Evolutionary conservation across 2,888 invertebrate genomes (phyloP).

Genomic region (Lapara coniferarum): DNA sequence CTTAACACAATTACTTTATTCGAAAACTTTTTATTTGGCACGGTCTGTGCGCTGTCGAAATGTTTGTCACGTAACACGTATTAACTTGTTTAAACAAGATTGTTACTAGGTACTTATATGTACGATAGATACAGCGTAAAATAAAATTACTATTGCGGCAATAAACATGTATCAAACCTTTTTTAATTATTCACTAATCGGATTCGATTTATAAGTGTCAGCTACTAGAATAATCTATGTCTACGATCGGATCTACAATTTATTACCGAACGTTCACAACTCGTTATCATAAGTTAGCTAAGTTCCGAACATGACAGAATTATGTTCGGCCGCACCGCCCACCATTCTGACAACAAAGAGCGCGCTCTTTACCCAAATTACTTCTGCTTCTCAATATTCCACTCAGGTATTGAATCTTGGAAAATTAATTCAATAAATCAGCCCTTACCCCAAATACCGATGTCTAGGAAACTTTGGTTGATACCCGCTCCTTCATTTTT

Average conservation of each 20-base stretch:
- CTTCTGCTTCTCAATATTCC: constrained; percentile 75
- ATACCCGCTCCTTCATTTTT: constrained; percentile 57
- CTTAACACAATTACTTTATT: constrained; percentile 6
- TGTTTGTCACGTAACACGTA: neutral
- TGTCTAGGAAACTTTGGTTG: constrained; percentile 62
- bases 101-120: no score
- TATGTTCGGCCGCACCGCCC: constrained; percentile 56
- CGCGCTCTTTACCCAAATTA: constrained; percentile 71
- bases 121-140: neutral
- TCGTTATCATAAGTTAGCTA: constrained; percentile 26
- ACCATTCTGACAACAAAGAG: constrained; percentile 66
- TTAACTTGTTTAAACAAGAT: neutral
- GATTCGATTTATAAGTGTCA: constrained; percentile 20
- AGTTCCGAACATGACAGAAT: constrained; percentile 61
- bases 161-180: constrained; percentile 10
- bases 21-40: neutral
- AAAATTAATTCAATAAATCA: constrained; percentile 81
- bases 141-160: neutral
- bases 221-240: constrained; percentile 4
- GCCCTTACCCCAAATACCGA: constrained; percentile 61
- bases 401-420: constrained; percentile 65
- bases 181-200: constrained; percentile 29
- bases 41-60: neutral
- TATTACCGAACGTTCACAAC: constrained; percentile 17
- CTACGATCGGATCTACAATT: constrained; percentile 18